Evolutionary conservation across 2,113 vertebrate genomes (phyloP), one percentile per base, ranked within the genome.

Genomic region (Mustela nigripes): DNA sequence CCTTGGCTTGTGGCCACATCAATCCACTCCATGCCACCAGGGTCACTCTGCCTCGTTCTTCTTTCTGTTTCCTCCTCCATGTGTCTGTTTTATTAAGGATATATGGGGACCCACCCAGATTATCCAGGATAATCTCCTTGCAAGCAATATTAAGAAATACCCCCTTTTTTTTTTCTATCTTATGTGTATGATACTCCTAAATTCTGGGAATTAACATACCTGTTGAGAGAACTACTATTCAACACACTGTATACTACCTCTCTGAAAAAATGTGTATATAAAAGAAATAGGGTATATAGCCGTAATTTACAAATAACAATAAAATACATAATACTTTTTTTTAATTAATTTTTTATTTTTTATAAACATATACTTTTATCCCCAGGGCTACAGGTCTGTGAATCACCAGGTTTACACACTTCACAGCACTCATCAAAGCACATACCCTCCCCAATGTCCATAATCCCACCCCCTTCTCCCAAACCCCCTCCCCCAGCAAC

Each of bases 1-100:
- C 53, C 36, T 22, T 53, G 65, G 53, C 28, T 58, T 86, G 5
- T 50, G 22, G 19, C 33, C 14, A 2, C 6, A 42, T 53, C 15
- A 24, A 11, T 73, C 1, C 11, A 53, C 16, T 9, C 5, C 5
- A 14, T 19, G 0, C 8, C 8, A 79, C 14, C 16, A 11, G 8
- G 5, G 5, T 33, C 26, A 26, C 31, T 6, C 6, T 60, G 2
- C n/a, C 16, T 67, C 56, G 21, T 31, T 36, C 11, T n/a, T 1
- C 21, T 24, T 19, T 78, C 11, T 74, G 31, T 73, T 12, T 48
- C 78, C 45, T 93, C 73, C 53, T 93, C 12, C 31, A 0, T 48
- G 26, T 50, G 1, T 69, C 56, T 85, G 2, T 82, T 62, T 78
- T 33, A 39, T 89, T 56, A 45, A 90, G 19, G 2, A 79, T 14